phyloP scores from a whole-genome alignment of 2,113 vertebrate genomes.

The Saccopteryx bilineata region DNA sequence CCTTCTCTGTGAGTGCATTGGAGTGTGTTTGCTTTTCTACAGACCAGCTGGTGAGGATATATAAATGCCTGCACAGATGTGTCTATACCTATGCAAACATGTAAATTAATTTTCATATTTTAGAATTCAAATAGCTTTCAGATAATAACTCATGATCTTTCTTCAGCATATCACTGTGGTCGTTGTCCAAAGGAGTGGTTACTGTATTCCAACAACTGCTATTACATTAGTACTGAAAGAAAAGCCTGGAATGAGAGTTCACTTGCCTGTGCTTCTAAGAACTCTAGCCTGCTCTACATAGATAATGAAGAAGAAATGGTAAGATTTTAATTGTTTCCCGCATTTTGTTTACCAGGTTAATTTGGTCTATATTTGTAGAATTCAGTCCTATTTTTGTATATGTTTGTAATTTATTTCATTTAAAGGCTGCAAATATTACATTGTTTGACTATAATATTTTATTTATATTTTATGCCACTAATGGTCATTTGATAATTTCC shows the following conservation, averaged over 20 bases:
- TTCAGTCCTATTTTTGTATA: background rate
- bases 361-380: background rate
- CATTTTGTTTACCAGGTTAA: background rate
- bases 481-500: background rate
- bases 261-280: background rate
- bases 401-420: background rate
- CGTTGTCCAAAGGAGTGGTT: background rate
- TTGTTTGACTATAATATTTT: background rate
- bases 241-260: constrained; percentile 27
- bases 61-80: background rate
- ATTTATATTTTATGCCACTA: background rate
- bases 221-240: background rate
- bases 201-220: background rate
- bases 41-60: accelerated
- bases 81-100: background rate
- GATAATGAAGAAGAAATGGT: constrained; percentile 60
- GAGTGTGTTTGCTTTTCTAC: background rate
- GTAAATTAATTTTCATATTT: background rate
- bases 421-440: background rate
- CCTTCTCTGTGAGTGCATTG: background rate
- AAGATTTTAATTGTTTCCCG: background rate
- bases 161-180: background rate
- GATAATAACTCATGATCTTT: background rate
- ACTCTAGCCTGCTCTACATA: constrained; percentile 23
- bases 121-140: background rate